phyloP scores from a whole-genome alignment of 2,113 vertebrate species.

The Elephantulus edwardii region DNA sequence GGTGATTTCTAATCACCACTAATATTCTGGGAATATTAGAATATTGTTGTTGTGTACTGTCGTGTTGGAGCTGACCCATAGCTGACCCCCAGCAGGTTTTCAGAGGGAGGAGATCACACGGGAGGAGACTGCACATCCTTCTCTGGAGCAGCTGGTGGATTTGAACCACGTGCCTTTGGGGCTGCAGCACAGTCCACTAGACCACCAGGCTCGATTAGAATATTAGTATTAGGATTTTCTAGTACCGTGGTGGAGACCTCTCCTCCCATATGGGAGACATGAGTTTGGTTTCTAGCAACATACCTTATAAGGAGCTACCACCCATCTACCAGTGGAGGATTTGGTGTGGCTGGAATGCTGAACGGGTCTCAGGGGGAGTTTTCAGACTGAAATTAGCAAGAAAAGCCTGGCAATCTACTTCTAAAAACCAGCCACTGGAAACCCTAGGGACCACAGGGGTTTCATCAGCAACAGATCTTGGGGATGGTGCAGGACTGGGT shows the following conservation, averaged over 20 bases:
- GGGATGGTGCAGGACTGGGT: not conserved
- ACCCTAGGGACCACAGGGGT: not conserved
- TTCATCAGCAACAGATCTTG: not conserved
- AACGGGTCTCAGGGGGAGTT: not conserved
- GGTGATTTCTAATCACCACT: fast-evolving
- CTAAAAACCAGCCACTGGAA: not conserved
- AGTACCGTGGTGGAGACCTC: not conserved
- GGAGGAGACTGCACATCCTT: no score
- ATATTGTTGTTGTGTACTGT: no score
- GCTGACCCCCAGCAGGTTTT: no score
- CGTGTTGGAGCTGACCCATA: no score
- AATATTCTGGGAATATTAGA: fast-evolving
- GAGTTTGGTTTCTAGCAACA: not conserved
- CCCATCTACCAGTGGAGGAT: not conserved
- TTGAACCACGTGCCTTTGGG: no score
- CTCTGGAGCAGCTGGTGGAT: no score
- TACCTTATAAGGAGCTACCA: not conserved
- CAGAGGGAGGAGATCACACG: no score
- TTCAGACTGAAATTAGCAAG: not conserved
- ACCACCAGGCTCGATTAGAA: no score
- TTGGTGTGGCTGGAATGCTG: not conserved
- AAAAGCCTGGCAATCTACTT: not conserved
- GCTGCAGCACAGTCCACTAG: no score
- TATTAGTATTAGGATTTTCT: not conserved
- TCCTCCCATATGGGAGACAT: not conserved